Conservation (phyloP, 2,888 invertebrate genomes). For the Dynastes maya region DNA sequence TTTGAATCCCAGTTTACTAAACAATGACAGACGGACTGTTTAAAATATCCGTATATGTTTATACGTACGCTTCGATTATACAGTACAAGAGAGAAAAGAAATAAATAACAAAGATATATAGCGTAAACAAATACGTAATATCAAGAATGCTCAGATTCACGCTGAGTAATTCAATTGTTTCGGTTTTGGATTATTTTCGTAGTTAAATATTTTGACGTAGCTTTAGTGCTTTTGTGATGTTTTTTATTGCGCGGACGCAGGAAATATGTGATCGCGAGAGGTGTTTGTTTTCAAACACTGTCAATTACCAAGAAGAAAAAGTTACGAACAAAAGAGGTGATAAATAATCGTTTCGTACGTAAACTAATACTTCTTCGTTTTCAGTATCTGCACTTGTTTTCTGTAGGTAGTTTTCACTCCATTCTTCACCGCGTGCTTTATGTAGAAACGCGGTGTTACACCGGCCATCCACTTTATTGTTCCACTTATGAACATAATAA, state of each 20-base stretch:
- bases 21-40: conserved; percentile 53
- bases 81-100: conserved; percentile 51
- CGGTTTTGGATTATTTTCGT: conserved; percentile 50
- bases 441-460: neutral
- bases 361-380: conserved; percentile 27
- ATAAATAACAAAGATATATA: conserved; percentile 53
- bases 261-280: conserved; percentile 45
- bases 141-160: conserved; percentile 43
- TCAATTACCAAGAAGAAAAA: conserved; percentile 39
- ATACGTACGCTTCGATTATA: conserved; percentile 49
- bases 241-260: conserved; percentile 44
- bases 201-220: conserved; percentile 50
- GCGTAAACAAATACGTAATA: conserved; percentile 52
- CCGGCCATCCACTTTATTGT: neutral
- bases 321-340: conserved; percentile 43
- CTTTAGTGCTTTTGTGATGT: conserved; percentile 46
- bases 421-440: neutral
- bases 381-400: conserved; percentile 18
- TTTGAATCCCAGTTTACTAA: conserved; percentile 50
- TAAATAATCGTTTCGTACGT: conserved; percentile 41
- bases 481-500: no score
- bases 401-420: conserved; percentile 20
- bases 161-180: conserved; percentile 52
- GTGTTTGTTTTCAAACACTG: conserved; percentile 46
- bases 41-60: conserved; percentile 52